phyloP scores from a whole-genome alignment of 2,113 vertebrate genomes.

The Nyctibius bracteatus region DNA sequence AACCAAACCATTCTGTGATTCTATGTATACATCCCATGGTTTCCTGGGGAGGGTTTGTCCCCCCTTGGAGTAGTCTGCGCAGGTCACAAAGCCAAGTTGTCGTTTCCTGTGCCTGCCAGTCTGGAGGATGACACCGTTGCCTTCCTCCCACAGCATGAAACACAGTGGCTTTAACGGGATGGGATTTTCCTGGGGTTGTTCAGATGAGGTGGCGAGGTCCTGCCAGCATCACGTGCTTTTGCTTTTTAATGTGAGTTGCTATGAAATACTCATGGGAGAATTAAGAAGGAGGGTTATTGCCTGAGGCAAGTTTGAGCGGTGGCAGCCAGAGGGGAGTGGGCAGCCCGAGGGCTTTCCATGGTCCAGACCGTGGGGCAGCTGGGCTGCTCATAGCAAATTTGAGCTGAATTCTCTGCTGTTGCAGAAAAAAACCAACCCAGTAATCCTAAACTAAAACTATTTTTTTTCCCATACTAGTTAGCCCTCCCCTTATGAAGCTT shows the following conservation, averaged over 20 bases:
- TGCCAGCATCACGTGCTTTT: background rate
- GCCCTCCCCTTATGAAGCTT: background rate
- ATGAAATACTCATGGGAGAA: fast-evolving
- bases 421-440: background rate
- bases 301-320: background rate
- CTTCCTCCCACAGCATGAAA: background rate
- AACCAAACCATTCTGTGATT: too few relatives aligned
- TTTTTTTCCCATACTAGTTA: background rate
- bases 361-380: too few relatives aligned
- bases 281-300: background rate
- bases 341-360: background rate
- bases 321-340: fast-evolving
- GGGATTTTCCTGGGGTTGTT: background rate
- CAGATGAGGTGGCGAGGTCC: background rate
- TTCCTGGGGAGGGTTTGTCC: background rate
- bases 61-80: fast-evolving
- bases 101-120: background rate
- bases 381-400: background rate
- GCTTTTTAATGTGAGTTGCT: background rate
- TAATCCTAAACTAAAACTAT: background rate
- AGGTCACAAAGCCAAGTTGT: fast-evolving
- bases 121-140: background rate
- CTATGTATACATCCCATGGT: fast-evolving
- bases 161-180: fast-evolving
- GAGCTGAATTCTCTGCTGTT: background rate